Conservation (phyloP, 2,113 vertebrate genomes). For the Pseudois nayaur region DNA sequence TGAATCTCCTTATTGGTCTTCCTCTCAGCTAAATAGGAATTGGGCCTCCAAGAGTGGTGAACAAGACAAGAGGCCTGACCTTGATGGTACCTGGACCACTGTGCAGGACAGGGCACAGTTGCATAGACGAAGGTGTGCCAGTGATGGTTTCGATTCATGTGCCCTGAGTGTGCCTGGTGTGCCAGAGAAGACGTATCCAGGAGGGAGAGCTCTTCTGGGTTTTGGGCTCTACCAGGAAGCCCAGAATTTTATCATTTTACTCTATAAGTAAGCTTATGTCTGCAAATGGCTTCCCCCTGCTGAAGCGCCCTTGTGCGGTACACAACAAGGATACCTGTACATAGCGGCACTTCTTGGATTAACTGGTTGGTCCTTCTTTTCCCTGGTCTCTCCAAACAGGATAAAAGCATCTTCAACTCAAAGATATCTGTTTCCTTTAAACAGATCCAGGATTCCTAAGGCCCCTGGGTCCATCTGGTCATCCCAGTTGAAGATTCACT, state of each 20-base stretch:
- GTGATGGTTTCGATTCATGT: accelerated
- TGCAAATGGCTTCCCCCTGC: not conserved
- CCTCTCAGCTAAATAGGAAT: not conserved
- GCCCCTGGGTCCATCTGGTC: too few species aligned
- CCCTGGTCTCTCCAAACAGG: not conserved
- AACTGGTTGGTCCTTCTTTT: not conserved
- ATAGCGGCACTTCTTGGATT: not conserved
- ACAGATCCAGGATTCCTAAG: slow-evolving; percentile 14
- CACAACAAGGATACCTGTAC: not conserved
- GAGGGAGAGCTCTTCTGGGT: not conserved
- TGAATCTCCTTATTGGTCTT: not conserved
- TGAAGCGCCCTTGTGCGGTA: not conserved
- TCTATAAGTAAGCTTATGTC: not conserved
- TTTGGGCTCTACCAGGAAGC: not conserved
- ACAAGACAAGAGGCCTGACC: not conserved
- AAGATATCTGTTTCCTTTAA: not conserved
- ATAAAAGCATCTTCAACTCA: not conserved
- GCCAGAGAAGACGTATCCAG: not conserved
- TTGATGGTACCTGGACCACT: not conserved
- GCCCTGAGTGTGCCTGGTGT: not conserved
- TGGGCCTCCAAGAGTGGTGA: not conserved
- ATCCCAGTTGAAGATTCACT: not conserved
- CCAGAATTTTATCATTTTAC: not conserved
- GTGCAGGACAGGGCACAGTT: too few species aligned
- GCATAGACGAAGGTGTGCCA: too few species aligned